phyloP scores from a whole-genome alignment of 2,113 vertebrate species.

The Varanus komodoensis region DNA sequence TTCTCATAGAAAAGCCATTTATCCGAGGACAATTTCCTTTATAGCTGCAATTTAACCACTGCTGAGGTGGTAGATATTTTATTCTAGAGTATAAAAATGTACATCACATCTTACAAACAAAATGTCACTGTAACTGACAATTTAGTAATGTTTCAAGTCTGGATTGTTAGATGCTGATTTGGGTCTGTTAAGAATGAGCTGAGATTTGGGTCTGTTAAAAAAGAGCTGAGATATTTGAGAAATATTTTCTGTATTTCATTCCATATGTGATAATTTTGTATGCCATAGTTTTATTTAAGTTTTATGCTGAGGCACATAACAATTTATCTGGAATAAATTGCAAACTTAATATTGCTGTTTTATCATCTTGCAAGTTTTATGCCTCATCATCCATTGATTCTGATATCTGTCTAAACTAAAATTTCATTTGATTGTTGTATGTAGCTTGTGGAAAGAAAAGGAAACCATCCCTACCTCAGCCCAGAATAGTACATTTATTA shows the following conservation, averaged over 20 bases:
- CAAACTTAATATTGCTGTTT: background rate
- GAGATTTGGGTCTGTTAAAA: constrained; percentile 34
- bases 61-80: constrained; percentile 77
- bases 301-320: constrained; percentile 22
- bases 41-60: constrained; percentile 82
- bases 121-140: constrained; percentile 57
- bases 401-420: constrained; percentile 20
- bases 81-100: constrained; percentile 74
- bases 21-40: constrained; percentile 83
- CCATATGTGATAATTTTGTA: background rate
- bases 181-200: constrained; percentile 31
- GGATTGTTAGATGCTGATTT: constrained; percentile 53
- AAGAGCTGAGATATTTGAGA: constrained; percentile 14
- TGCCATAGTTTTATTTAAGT: constrained; percentile 19
- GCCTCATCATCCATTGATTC: background rate
- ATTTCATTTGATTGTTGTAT: background rate
- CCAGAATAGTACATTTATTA: background rate
- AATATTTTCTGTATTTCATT: background rate
- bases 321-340: background rate
- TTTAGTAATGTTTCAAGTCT: constrained; percentile 59
- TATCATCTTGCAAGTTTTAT: background rate
- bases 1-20: constrained; percentile 83
- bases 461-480: background rate
- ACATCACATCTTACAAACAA: constrained; percentile 70
- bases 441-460: background rate